Conservation (phyloP, 1,140 invertebrate genomes). For the Triops longicaudatus region DNA sequence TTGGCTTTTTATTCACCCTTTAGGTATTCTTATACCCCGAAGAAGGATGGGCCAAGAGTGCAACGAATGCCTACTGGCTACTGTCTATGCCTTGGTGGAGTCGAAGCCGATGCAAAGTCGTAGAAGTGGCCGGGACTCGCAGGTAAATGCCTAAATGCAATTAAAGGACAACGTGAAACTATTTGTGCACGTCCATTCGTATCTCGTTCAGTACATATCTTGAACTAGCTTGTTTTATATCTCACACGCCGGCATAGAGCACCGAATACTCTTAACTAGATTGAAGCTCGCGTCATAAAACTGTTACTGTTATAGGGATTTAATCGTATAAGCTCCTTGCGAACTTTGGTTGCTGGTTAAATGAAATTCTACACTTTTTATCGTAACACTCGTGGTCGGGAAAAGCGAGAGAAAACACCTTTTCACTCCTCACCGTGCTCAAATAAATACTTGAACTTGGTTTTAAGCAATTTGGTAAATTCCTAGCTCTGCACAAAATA, state of each 20-base stretch:
- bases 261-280: not conserved
- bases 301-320: not conserved
- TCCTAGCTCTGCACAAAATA: not conserved
- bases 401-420: no score
- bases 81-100: slow-evolving; percentile 78
- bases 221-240: not conserved
- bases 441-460: no score
- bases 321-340: not conserved
- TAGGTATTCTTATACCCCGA: slow-evolving; percentile 74
- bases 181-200: no score
- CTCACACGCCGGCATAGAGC: not conserved
- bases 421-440: no score
- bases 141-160: slow-evolving; percentile 42
- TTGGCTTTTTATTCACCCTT: not conserved
- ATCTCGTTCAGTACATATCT: not conserved
- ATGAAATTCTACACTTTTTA: no score
- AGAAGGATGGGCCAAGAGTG: slow-evolving; percentile 74
- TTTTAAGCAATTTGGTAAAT: no score
- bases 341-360: no score
- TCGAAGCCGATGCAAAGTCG: slow-evolving; percentile 65
- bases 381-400: no score
- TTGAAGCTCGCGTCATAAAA: not conserved
- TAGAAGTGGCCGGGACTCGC: slow-evolving; percentile 69
- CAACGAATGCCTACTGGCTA: slow-evolving; percentile 76
- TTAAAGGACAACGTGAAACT: no score